Percentiles rank a stretch among this genome's conserved stretches.
Conservation (phyloP, 2,113 vertebrate genomes). For the Lota lota region DNA sequence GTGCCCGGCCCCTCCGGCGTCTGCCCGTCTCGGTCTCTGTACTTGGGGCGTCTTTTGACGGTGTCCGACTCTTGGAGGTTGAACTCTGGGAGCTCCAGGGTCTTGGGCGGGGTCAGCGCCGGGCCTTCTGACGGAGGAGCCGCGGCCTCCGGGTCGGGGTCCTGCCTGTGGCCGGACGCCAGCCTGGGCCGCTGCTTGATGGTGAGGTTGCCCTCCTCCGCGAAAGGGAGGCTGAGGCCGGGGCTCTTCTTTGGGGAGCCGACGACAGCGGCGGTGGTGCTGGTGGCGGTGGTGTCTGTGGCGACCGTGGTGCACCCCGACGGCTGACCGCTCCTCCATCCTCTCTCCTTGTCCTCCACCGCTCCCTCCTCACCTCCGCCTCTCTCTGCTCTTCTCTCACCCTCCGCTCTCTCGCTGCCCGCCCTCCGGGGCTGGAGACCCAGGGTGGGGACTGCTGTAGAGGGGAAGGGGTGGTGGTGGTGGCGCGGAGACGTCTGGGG, state of each 20-base stretch:
- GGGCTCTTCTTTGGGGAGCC: conserved; percentile 86
- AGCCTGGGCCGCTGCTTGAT: conserved; percentile 95
- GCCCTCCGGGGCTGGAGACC: conserved; percentile 68
- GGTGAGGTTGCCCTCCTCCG: conserved; percentile 94
- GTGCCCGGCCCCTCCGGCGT: conserved; percentile 14
- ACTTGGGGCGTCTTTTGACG: conserved; percentile 87
- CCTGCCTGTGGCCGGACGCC: conserved; percentile 58
- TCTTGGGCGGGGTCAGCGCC: conserved; percentile 31
- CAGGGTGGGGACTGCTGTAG: conserved; percentile 41
- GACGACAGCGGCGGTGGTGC: conserved; percentile 22
- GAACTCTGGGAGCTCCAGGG: conserved; percentile 81
- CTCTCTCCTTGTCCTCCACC: conserved; percentile 68
- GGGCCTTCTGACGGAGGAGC: conserved; percentile 25
- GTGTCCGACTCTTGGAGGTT: conserved; percentile 95
- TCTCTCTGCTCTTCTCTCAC: conserved; percentile 44
- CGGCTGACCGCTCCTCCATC: conserved; percentile 33
- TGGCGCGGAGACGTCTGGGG: conserved; percentile 24
- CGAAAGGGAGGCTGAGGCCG: conserved; percentile 93
- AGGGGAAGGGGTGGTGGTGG: conserved; percentile 23
- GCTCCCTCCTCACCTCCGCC: conserved; percentile 11
- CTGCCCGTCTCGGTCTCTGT: conserved; percentile 81
- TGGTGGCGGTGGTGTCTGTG: no score
- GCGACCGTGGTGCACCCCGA: conserved; percentile 24
- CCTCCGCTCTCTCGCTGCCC: conserved; percentile 44
- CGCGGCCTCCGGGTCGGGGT: background rate